These are phyloP conservation scores for Tachysurus fulvidraco DNA, from an alignment of 2,113 vertebrate genomes.

Conservation along the genomic window DNA sequence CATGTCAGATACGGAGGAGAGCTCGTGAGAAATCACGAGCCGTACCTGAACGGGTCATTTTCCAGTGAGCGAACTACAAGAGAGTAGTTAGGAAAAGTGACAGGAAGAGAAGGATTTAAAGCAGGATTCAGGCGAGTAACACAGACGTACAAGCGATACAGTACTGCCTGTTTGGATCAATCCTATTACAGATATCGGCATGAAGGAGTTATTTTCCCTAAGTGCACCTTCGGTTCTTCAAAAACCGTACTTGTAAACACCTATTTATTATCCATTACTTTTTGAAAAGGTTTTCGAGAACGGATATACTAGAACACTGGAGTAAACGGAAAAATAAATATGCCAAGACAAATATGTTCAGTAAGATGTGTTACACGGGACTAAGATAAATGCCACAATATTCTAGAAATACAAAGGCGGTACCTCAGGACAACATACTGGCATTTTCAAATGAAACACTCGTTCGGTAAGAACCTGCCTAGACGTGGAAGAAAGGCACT, in stretches of 20 bases:
- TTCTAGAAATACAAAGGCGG: neutral
- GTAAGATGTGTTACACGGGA: neutral
- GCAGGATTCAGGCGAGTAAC: neutral
- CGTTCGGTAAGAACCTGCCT: neutral
- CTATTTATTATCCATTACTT: neutral
- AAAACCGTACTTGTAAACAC: slow-evolving; percentile 28
- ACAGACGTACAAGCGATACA: neutral
- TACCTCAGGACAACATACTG: neutral
- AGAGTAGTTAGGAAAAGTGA: neutral
- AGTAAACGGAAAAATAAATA: slow-evolving; percentile 4
- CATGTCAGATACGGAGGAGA: slow-evolving; percentile 12
- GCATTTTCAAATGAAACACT: neutral
- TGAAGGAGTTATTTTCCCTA: neutral
- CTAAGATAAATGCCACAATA: neutral
- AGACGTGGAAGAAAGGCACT: slow-evolving; percentile 20
- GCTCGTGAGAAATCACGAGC: slow-evolving; percentile 4
- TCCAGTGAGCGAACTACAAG: slow-evolving; percentile 3
- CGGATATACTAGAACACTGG: neutral
- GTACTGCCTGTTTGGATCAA: neutral
- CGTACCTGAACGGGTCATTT: slow-evolving; percentile 6
- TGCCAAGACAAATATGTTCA: neutral
- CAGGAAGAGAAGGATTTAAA: neutral
- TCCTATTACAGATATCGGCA: neutral
- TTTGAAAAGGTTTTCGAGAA: neutral
- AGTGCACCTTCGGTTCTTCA: neutral